These are phyloP conservation scores for Sminthopsis crassicaudata DNA, from an alignment of 2,113 vertebrate genomes.

Conservation along the genomic window DNA sequence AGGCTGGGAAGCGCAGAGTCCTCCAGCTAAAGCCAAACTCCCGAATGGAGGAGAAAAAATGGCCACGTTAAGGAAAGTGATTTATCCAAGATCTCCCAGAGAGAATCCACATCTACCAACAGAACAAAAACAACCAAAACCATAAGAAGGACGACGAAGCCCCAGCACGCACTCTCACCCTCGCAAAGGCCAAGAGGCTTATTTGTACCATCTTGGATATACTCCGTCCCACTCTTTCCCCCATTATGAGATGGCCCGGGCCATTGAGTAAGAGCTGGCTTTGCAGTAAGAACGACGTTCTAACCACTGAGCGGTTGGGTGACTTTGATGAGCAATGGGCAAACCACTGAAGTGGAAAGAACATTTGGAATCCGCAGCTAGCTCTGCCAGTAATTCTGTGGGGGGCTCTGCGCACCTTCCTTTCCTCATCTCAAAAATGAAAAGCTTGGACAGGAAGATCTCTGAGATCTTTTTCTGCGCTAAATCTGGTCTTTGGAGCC, in stretches of 20 bases:
- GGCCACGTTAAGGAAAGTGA: background rate
- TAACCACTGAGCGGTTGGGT: background rate
- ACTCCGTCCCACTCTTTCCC: background rate
- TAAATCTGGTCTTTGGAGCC: no score
- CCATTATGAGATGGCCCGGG: background rate
- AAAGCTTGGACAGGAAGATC: no score
- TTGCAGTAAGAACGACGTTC: background rate
- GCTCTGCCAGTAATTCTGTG: no score
- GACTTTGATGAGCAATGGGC: background rate
- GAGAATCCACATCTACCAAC: background rate
- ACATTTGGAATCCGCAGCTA: background rate
- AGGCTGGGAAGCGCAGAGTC: background rate
- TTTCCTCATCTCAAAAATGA: background rate
- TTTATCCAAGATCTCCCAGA: background rate
- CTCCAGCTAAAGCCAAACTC: background rate
- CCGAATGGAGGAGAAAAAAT: background rate
- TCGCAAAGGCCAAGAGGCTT: rapidly evolving
- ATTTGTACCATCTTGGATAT: background rate
- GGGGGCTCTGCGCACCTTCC: background rate
- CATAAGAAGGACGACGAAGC: background rate
- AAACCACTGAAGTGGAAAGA: background rate
- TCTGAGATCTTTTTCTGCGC: background rate
- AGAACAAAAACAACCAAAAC: background rate
- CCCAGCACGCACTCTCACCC: background rate
- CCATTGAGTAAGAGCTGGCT: background rate